Base-by-base conservation (phyloP, 2,797 vertebrate species). In the Pseudomugil gertrudae region DNA sequence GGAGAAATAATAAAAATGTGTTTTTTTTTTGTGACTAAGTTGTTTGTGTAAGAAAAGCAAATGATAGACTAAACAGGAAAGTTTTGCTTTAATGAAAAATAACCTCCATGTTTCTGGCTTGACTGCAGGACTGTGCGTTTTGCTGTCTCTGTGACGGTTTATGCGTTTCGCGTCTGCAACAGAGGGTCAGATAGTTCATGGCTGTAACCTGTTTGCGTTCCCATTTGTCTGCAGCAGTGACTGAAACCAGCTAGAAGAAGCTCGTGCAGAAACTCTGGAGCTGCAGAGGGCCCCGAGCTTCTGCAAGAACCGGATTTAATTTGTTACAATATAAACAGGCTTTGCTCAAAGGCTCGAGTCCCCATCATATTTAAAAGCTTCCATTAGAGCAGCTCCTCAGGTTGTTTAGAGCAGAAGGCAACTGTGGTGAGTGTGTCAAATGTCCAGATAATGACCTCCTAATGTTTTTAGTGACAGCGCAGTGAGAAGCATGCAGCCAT, bases 191-290 rank as follows among this genome's bases (percentile, higher is more conserved):
- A 96, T 95, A 95, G 94, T 96, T 97, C 98, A 96, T 97, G 96
- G 96, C 96, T 91, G 92, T 95, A 96, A 97, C 95, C 94, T 96
- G 93, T 86, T 19, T 95, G 94, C 93, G 94, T 95, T 96, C 96
- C 95, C 95, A 96, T 97, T 95, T 96, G 95, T 89, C 81, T 84
- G 72, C 82, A 32, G 48, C 74, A 69, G 74, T 27, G 15, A 2
- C 35, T 43, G 35, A 43, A 24, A 58, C 36, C 56, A 83, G 84
- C 80, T 51, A n/a, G 21, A 10, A 13, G 47, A 57, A 77, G 74
- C 88, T 90, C n/a, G 90, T 93, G 93, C 94, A 93, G 89, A 89
- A 5, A 32, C 86, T 89, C 89, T 87, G 94, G 88, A 89, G 92
- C 83, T 86, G 87, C 43, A 90, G 90, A 93, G 71, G 64, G 62